phyloP scores from a whole-genome alignment of 2,888 invertebrate species.

The Eumerus sabulonum region DNA sequence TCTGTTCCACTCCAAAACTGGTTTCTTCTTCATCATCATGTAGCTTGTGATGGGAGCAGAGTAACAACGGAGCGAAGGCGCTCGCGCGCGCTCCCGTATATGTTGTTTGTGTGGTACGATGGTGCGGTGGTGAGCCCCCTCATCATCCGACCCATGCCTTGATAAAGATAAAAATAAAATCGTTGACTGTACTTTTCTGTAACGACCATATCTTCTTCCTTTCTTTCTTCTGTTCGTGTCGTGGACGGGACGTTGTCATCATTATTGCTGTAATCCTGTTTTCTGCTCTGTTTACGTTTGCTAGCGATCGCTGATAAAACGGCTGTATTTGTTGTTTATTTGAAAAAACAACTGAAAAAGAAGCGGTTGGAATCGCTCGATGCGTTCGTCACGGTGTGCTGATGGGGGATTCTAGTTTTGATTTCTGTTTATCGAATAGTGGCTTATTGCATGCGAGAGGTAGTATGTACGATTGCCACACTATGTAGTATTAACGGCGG shows the following conservation, averaged over 20 bases:
- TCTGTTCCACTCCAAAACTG: conserved; percentile 47
- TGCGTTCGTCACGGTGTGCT: no score
- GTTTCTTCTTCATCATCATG: conserved; percentile 55
- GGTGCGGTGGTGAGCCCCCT: conserved; percentile 22
- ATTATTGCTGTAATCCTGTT: conserved; percentile 52
- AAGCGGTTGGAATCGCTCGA: no score
- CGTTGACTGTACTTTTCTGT: conserved; percentile 66
- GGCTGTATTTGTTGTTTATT: conserved; percentile 1
- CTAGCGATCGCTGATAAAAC: conserved; percentile 47
- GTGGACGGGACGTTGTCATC: conserved; percentile 20
- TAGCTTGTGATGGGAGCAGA: conserved; percentile 35
- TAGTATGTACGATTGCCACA: no score
- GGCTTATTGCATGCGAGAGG: no score
- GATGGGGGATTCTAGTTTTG: no score
- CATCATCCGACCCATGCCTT: conserved; percentile 36
- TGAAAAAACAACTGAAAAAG: conserved; percentile 35
- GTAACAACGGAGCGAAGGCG: conserved; percentile 33
- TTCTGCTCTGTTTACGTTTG: conserved; percentile 57
- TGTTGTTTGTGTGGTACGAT: conserved; percentile 26
- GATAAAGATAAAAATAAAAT: conserved; percentile 57
- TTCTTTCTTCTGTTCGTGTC: conserved; percentile 32
- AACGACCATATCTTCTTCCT: conserved; percentile 5
- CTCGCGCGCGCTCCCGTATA: conserved; percentile 33
- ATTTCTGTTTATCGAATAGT: no score
- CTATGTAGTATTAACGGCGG: no score